A percentile compares a stretch with the other conserved stretches of the same genome.
Conservation (phyloP, 2,113 vertebrate species). For the Uria aalge region DNA sequence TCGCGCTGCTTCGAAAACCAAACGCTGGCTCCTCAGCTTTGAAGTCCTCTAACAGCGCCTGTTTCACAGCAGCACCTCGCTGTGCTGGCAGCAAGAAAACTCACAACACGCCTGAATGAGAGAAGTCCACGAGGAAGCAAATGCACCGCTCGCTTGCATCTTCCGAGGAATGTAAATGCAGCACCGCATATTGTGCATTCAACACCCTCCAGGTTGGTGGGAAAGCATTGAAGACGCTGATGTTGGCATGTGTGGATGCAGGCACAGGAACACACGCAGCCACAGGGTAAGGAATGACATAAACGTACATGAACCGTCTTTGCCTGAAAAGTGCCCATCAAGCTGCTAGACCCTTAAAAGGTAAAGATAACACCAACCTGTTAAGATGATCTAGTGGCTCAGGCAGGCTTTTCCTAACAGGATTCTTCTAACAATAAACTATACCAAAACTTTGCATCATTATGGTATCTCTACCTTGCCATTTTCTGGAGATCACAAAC, state of each 20-base stretch:
- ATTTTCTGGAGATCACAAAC: not conserved
- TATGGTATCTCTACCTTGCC: not conserved
- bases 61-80: not conserved
- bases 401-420: not conserved
- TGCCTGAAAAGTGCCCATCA: not conserved
- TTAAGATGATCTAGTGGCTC: not conserved
- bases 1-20: not conserved
- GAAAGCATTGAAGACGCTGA: not conserved
- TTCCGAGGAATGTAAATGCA: not conserved
- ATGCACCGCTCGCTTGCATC: fast-evolving
- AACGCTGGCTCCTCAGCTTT: not conserved
- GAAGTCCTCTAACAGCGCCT: not conserved
- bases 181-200: not conserved
- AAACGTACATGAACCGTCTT: not conserved
- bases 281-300: not conserved
- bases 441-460: not conserved
- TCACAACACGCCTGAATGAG: not conserved
- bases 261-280: not conserved
- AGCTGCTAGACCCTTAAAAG: not conserved
- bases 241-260: fast-evolving
- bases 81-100: not conserved
- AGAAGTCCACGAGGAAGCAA: not conserved
- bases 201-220: fast-evolving
- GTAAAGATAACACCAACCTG: not conserved
- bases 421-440: not conserved